Evolutionary conservation across 2,113 vertebrate genomes (phyloP).

Genomic region (Heterotis niloticus): DNA sequence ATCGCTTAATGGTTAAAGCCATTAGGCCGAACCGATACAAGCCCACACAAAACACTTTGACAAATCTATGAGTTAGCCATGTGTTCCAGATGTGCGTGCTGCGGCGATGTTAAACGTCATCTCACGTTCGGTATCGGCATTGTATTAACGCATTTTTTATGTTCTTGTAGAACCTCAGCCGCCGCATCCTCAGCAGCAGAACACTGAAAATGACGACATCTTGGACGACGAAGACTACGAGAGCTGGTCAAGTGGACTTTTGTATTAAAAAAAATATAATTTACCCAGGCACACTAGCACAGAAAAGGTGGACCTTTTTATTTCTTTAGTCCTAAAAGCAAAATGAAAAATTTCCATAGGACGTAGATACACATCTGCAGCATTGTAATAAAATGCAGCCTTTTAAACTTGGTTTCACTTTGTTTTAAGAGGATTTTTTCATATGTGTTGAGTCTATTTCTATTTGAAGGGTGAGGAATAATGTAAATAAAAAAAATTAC

Average conservation of each 20-base stretch:
- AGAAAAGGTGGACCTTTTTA: constrained; percentile 1
- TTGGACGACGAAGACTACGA: constrained; percentile 45
- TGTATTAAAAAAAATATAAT: constrained; percentile 35
- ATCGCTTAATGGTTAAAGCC: neutral
- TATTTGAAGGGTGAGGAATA: neutral
- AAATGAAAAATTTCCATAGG: constrained; percentile 20
- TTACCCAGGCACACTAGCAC: neutral
- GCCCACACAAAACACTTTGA: too few species aligned
- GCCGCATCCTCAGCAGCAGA: constrained; percentile 17
- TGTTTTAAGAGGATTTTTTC: neutral
- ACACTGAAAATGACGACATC: constrained; percentile 30
- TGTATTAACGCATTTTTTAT: neutral
- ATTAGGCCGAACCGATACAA: neutral
- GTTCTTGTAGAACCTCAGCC: constrained; percentile 37
- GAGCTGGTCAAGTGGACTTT: constrained; percentile 38
- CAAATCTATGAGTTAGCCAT: too few species aligned
- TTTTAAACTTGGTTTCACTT: neutral
- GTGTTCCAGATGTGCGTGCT: too few species aligned
- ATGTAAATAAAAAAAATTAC: constrained; percentile 9
- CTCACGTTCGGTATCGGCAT: too few species aligned
- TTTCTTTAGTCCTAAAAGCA: neutral
- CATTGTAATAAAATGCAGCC: neutral
- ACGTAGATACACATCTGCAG: too few species aligned
- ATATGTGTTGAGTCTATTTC: neutral
- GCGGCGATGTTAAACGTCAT: neutral